Base-by-base conservation (phyloP, 2,888 invertebrate species). In the Strigamia maritima region DNA sequence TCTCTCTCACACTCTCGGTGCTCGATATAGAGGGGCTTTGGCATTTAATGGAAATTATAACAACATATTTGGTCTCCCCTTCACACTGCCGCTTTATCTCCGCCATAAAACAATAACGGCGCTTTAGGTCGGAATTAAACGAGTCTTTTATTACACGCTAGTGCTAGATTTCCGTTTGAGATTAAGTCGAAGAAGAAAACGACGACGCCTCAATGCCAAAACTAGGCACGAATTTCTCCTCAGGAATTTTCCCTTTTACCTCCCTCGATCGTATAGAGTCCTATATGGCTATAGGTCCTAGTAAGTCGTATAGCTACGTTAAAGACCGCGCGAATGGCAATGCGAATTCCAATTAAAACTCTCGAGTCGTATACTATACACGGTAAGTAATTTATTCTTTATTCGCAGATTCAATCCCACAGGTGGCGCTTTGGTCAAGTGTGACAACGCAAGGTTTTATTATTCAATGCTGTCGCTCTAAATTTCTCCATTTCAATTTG, bases 11-110 rank as follows among this genome's bases (percentile, higher is more conserved):
- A 4, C 7, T 31, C 31, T 31, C 49, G n/a, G 16, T 49, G 49
- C 49, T 49, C 49, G n/a, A 31, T 31, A 49, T 49, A 49, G 49
- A n/a, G 49, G n/a, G 49, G 49, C 49, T 49, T 49, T 49, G 49
- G 49, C 49, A 49, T 49, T 75, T 75, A 75, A 75, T 75, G 75
- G 75, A 75, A 75, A 75, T 75, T 75, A 75, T 75, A 75, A 75
- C 49, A 49, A 49, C 75, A 75, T 75, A 75, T 75, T 75, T 75
- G 75, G 31, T 28, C 75, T 31, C 75, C 31, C 31, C 75, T 75
- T 75, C 28, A n/a, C 26, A 49, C 49, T 2, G 49, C 19, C 75
- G 35, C 75, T 75, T 75, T 75, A 75, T 75, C 75, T 75, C 75
- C 31, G 75, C 35, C 75, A 35, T 75, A 75, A 75, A 75, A 75